Evolutionary conservation across 2,888 invertebrate species (phyloP).

Genomic region (Alcis repandata): DNA sequence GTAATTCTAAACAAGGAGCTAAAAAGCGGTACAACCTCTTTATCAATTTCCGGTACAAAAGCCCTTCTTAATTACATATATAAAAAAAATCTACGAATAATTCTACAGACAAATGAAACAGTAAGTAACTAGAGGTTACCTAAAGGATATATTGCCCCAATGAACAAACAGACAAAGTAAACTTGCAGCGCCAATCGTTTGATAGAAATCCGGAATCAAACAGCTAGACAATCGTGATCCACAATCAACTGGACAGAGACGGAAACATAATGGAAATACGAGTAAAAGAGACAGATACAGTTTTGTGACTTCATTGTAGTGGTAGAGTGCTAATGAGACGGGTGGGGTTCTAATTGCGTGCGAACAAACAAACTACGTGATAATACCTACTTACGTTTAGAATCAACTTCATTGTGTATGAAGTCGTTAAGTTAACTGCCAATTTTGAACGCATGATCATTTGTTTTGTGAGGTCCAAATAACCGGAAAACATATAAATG

Average conservation of each 20-base stretch:
- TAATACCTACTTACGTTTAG: conserved; percentile 71
- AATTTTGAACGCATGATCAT: conserved; percentile 8
- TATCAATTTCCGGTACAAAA: not conserved
- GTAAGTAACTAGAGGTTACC: conserved; percentile 38
- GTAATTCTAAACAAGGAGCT: not conserved
- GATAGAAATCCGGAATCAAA: conserved; percentile 74
- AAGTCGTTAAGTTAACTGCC: conserved; percentile 23
- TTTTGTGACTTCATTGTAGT: conserved; percentile 57
- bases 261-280: conserved; percentile 48
- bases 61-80: not conserved
- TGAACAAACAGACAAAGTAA: conserved; percentile 66
- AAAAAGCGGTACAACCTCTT: not conserved
- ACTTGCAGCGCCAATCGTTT: conserved; percentile 73
- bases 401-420: conserved; percentile 15
- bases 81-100: not conserved
- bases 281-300: conserved; percentile 57
- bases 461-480: not conserved
- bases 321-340: conserved; percentile 79
- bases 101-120: conserved; percentile 8
- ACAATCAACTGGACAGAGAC: conserved; percentile 71
- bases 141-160: conserved; percentile 53
- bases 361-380: conserved; percentile 79
- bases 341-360: conserved; percentile 82
- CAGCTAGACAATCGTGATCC: conserved; percentile 69
- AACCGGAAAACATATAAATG: conserved; percentile 1